A percentile compares a stretch with the other conserved stretches of the same genome.
phyloP scores from a whole-genome alignment of 2,888 invertebrate species.

The Cephus nigrinus region DNA sequence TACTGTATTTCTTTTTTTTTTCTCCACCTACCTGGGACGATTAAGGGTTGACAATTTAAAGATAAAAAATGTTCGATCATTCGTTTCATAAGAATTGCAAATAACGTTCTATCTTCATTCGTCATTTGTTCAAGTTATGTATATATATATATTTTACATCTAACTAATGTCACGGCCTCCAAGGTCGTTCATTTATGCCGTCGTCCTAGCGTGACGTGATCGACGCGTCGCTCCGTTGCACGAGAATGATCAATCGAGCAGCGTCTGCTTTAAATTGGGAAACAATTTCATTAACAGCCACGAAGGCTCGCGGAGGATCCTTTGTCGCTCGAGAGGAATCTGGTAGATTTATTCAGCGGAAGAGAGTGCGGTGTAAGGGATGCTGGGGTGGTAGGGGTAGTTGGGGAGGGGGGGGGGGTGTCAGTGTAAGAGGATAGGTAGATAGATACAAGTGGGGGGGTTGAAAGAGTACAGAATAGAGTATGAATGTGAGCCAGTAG shows the following conservation, averaged over 20 bases:
- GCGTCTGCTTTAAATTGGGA: constrained; percentile 19
- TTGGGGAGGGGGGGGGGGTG: background rate
- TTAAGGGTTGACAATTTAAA: background rate
- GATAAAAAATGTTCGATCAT: background rate
- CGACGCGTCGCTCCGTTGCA: background rate
- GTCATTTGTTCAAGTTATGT: background rate
- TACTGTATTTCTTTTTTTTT: background rate
- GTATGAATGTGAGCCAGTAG: constrained; percentile 27
- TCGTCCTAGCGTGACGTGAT: background rate
- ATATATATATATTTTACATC: background rate
- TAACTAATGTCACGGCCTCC: background rate
- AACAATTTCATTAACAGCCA: constrained; percentile 46
- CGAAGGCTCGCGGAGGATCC: constrained; percentile 14
- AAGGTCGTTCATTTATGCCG: background rate
- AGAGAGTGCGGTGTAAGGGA: background rate
- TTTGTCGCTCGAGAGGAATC: constrained; percentile 31
- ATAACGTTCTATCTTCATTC: background rate
- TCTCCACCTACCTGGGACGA: background rate
- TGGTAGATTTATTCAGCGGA: constrained; percentile 26
- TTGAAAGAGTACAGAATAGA: background rate
- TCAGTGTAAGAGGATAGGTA: background rate
- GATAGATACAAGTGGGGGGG: background rate
- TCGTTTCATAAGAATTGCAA: background rate
- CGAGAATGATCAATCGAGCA: background rate
- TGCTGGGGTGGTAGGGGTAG: background rate